These are phyloP conservation scores for Protonemura montana DNA, from an alignment of 2,888 invertebrate genomes.

Conservation along the genomic window DNA sequence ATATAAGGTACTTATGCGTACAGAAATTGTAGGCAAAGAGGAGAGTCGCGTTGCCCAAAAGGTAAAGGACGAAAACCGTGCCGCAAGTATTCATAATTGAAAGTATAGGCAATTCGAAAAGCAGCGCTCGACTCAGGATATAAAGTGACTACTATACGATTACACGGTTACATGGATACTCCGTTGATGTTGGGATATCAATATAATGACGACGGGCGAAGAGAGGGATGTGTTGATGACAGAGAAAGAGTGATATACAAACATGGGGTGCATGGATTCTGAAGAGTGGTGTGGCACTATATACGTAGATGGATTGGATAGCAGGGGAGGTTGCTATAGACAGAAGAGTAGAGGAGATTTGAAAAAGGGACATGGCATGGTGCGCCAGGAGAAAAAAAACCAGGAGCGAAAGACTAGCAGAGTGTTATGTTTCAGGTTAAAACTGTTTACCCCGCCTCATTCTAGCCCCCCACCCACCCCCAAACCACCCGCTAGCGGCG, in stretches of 20 bases:
- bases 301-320: conserved; percentile 7
- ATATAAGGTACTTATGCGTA: neutral
- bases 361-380: conserved; percentile 24
- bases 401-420: conserved; percentile 26
- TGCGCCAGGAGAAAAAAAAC: conserved; percentile 27
- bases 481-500: conserved; percentile 12
- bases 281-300: neutral
- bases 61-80: neutral
- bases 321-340: conserved; percentile 27
- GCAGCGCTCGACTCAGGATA: neutral
- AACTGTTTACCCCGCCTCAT: conserved; percentile 47
- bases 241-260: conserved; percentile 7
- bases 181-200: neutral
- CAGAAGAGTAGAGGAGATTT: neutral
- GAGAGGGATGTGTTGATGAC: conserved; percentile 7
- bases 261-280: conserved; percentile 1
- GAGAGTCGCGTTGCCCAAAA: neutral
- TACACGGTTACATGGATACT: neutral
- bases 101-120: neutral
- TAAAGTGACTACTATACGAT: neutral
- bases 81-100: neutral
- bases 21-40: neutral
- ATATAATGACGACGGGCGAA: neutral
- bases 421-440: conserved; percentile 49
- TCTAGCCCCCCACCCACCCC: neutral